Evolutionary conservation across 2,888 invertebrate species (phyloP).

Genomic region (Tetragonula carbonaria): DNA sequence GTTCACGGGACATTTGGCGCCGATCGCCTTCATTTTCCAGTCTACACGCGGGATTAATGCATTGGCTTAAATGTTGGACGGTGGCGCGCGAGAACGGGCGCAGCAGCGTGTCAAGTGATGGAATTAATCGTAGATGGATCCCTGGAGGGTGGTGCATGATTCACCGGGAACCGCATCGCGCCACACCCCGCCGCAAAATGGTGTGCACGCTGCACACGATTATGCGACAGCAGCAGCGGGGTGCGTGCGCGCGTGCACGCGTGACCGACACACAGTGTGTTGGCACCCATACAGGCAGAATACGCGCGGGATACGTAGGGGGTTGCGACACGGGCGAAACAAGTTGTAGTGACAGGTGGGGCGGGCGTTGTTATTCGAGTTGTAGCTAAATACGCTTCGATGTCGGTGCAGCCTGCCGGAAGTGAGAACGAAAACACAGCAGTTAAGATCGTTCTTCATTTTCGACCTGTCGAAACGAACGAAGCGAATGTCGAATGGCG

Average conservation of each 20-base stretch:
- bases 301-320: constrained; percentile 2
- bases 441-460: no score
- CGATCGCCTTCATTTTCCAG: constrained; percentile 65
- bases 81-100: constrained; percentile 52
- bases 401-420: neutral
- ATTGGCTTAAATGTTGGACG: constrained; percentile 66
- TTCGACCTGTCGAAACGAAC: no score
- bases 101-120: constrained; percentile 74
- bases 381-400: constrained; percentile 3
- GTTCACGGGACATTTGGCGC: constrained; percentile 68
- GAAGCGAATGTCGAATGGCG: no score
- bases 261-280: neutral
- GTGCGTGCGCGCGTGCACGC: constrained; percentile 30
- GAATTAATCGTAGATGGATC: constrained; percentile 75
- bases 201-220: constrained; percentile 62
- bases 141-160: constrained; percentile 74
- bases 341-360: constrained; percentile 41
- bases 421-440: no score
- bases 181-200: constrained; percentile 62
- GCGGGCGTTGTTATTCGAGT: constrained; percentile 26
- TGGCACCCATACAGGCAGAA: neutral
- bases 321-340: constrained; percentile 15
- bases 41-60: constrained; percentile 63
- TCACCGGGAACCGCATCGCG: constrained; percentile 71
- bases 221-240: constrained; percentile 60